Percentiles rank a stretch among this genome's conserved stretches.
Conservation (phyloP, 2,888 invertebrate species). For the Archips crataeganus region DNA sequence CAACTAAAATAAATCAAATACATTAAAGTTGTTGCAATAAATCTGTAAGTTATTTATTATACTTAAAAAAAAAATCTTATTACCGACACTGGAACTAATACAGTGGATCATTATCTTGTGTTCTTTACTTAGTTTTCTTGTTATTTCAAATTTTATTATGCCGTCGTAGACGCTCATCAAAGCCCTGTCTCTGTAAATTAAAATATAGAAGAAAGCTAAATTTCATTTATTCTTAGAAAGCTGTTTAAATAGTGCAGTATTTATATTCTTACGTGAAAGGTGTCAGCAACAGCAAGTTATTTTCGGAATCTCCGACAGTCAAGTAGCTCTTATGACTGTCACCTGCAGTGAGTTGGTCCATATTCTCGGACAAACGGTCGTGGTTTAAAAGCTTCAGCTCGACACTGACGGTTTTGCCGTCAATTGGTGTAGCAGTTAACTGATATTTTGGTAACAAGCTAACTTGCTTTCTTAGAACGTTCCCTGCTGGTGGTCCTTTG, state of each 20-base stretch:
- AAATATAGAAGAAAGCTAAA: background rate
- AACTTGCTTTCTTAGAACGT: slow-evolving; percentile 87
- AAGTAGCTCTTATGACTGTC: slow-evolving; percentile 83
- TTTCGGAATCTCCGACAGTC: slow-evolving; percentile 88
- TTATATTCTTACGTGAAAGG: slow-evolving; percentile 84
- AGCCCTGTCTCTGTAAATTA: slow-evolving; percentile 70
- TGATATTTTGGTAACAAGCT: slow-evolving; percentile 87
- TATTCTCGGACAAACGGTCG: slow-evolving; percentile 71
- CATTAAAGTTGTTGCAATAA: slow-evolving; percentile 12
- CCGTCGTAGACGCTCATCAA: slow-evolving; percentile 76
- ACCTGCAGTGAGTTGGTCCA: slow-evolving; percentile 77
- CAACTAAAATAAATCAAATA: slow-evolving; percentile 71
- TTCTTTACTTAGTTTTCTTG: slow-evolving; percentile 67
- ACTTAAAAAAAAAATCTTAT: slow-evolving; percentile 44
- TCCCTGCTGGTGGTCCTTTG: slow-evolving; percentile 90
- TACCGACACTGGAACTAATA: slow-evolving; percentile 87
- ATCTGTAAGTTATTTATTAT: background rate
- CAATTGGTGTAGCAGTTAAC: slow-evolving; percentile 68
- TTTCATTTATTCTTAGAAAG: background rate
- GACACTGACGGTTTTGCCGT: slow-evolving; percentile 64
- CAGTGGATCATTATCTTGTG: slow-evolving; percentile 83
- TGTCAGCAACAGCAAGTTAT: slow-evolving; percentile 85
- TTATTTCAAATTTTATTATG: slow-evolving; percentile 71
- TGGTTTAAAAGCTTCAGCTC: slow-evolving; percentile 75
- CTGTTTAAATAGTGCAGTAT: background rate